phyloP scores from a whole-genome alignment of 2,888 invertebrate species.

The Chouioia cunea region DNA sequence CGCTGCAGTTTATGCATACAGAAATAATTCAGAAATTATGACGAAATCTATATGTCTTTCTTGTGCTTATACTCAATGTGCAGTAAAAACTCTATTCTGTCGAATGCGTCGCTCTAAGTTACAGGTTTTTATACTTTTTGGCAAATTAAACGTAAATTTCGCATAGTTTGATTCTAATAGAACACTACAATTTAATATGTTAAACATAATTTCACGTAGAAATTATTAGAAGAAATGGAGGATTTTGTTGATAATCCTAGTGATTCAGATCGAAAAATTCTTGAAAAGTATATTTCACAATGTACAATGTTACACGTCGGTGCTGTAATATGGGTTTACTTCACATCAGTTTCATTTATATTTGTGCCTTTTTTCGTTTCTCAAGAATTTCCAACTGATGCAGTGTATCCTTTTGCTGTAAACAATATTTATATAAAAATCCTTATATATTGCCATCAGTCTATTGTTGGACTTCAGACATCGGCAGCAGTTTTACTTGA shows the following conservation, averaged over 20 bases:
- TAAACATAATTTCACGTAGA: slow-evolving; percentile 27
- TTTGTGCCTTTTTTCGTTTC: slow-evolving; percentile 48
- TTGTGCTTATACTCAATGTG: slow-evolving; percentile 36
- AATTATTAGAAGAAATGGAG: slow-evolving; percentile 37
- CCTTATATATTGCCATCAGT: slow-evolving; percentile 52
- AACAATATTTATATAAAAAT: slow-evolving; percentile 38
- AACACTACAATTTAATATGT: not conserved
- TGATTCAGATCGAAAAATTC: slow-evolving; percentile 29
- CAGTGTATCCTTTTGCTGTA: slow-evolving; percentile 50
- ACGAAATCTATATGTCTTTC: slow-evolving; percentile 46
- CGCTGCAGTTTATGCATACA: slow-evolving; percentile 25
- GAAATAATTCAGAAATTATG: slow-evolving; percentile 44
- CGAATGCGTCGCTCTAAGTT: slow-evolving; percentile 36
- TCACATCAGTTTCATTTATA: slow-evolving; percentile 48
- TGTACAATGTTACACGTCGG: slow-evolving; percentile 44
- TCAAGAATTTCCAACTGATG: slow-evolving; percentile 47
- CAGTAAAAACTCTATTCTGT: slow-evolving; percentile 39
- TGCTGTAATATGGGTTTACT: slow-evolving; percentile 45
- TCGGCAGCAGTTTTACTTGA: slow-evolving; percentile 51
- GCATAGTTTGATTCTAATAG: not conserved
- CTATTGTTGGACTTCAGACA: slow-evolving; percentile 50
- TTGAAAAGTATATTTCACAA: slow-evolving; percentile 50
- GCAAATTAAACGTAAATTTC: not conserved
- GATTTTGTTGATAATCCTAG: slow-evolving; percentile 26
- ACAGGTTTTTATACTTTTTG: slow-evolving; percentile 42